phyloP scores from a whole-genome alignment of 2,113 vertebrate species.

The Brienomyrus longianalis region DNA sequence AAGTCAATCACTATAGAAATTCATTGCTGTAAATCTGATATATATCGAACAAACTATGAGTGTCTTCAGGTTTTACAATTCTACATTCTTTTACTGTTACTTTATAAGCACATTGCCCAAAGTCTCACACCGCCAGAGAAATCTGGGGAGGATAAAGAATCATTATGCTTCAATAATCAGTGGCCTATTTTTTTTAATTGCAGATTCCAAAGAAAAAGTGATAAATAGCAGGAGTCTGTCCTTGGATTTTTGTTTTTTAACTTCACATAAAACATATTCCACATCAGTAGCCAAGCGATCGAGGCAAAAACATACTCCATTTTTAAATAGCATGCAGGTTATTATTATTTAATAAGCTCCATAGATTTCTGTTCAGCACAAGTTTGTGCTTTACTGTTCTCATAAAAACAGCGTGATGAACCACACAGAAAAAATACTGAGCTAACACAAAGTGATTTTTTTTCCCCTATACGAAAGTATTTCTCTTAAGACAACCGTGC shows the following conservation, averaged over 20 bases:
- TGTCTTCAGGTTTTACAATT: neutral
- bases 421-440: neutral
- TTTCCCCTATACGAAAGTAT: neutral
- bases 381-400: neutral
- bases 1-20: neutral
- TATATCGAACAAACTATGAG: neutral
- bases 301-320: neutral
- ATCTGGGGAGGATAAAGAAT: neutral
- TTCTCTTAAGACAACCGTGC: neutral
- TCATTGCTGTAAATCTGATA: neutral
- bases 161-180: slow-evolving; percentile 17
- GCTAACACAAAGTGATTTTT: neutral
- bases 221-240: neutral
- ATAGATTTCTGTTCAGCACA: neutral
- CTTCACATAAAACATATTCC: neutral
- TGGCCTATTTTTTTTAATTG: slow-evolving; percentile 9
- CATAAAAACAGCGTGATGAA: neutral
- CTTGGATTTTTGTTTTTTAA: neutral
- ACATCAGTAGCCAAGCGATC: neutral
- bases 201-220: neutral
- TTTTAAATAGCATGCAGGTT: neutral
- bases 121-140: neutral
- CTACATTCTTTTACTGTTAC: neutral
- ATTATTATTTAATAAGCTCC: neutral
- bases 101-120: neutral